Conservation (phyloP, 1,140 invertebrate genomes). For the Colletes latitarsis region DNA sequence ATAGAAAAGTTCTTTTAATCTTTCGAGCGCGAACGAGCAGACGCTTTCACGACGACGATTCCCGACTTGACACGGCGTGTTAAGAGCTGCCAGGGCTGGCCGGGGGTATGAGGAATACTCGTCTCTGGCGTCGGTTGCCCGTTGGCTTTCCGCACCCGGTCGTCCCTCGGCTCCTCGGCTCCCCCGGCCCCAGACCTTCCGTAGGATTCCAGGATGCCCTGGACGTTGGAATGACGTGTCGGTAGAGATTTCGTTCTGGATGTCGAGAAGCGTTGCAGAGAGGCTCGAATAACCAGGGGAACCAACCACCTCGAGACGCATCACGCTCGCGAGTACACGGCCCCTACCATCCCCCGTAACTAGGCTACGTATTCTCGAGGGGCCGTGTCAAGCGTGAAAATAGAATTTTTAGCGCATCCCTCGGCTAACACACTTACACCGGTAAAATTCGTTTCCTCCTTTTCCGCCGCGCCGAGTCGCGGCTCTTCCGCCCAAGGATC, state of each 20-base stretch:
- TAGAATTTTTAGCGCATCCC: slow-evolving; percentile 50
- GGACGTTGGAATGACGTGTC: slow-evolving; percentile 58
- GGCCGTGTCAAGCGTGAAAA: slow-evolving; percentile 50
- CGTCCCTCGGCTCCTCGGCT: background rate
- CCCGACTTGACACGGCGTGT: slow-evolving; percentile 54
- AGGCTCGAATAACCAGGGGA: slow-evolving; percentile 42
- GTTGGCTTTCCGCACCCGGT: background rate
- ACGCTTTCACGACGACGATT: slow-evolving; percentile 53
- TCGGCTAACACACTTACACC: slow-evolving; percentile 26
- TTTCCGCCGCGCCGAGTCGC: background rate
- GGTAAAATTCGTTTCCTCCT: slow-evolving; percentile 24
- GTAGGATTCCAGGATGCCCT: slow-evolving; percentile 36
- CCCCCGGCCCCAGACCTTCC: background rate
- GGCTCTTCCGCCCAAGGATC: background rate
- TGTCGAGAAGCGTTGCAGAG: slow-evolving; percentile 26
- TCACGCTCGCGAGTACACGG: slow-evolving; percentile 38
- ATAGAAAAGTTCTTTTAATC: slow-evolving; percentile 51
- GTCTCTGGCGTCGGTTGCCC: slow-evolving; percentile 14
- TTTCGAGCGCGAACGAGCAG: slow-evolving; percentile 52
- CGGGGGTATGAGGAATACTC: background rate
- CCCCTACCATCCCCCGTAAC: slow-evolving; percentile 34
- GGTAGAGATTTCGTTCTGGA: slow-evolving; percentile 61
- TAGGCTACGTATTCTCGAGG: slow-evolving; percentile 38
- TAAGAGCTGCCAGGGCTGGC: slow-evolving; percentile 43
- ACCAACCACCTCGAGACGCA: slow-evolving; percentile 7